Evolutionary conservation across 2,113 vertebrate genomes (phyloP), one percentile per base, ranked within the genome.

Genomic region (Orthochromis malagaraziensis): DNA sequence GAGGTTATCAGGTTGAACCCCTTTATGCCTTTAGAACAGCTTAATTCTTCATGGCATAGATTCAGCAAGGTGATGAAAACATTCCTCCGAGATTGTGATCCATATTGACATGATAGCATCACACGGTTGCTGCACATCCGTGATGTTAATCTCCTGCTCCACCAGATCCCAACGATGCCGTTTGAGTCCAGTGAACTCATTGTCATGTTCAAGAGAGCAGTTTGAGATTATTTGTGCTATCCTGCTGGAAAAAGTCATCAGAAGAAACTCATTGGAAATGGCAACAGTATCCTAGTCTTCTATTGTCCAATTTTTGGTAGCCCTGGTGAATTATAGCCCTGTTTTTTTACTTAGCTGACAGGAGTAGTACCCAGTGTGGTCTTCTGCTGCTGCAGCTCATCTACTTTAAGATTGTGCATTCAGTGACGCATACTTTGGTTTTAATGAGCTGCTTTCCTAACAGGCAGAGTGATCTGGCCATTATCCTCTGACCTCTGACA

Each of bases 351-450:
- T 47, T 75, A 0, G 40, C 14, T 75, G 40, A 47, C 9, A 45
- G 0, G 40, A 47, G 9, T 0, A 3, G 6, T 13, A 70, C n/a
- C 5, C n/a, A 14, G 40, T 17, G 68, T 73, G 13, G 38, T 73
- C 13, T 45, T 45, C 21, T 73, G 38, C 68, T 45, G 68, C 65
- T 45, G 21, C 13, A 73, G 38, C 65, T 24, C 65, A 24, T 73
- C 38, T 45, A 0, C 38, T 45, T 45, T 45, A 26, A 26, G 38
- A 45, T 16, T 6, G 14, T 26, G 9, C 8, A 6, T 73, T 73
- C n/a, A 73, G 65, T 17, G 17, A 73, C 2, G 0, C 2, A 45
- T 47, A 29, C 40, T 24, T 47, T 11, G 9, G 68, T 73, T 26
- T 26, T 73, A 73, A 73, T 26, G 21, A 73, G 40, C 40, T 73